phyloP scores from a whole-genome alignment of 1,140 invertebrate species.

The Euwallacea fornicatus region DNA sequence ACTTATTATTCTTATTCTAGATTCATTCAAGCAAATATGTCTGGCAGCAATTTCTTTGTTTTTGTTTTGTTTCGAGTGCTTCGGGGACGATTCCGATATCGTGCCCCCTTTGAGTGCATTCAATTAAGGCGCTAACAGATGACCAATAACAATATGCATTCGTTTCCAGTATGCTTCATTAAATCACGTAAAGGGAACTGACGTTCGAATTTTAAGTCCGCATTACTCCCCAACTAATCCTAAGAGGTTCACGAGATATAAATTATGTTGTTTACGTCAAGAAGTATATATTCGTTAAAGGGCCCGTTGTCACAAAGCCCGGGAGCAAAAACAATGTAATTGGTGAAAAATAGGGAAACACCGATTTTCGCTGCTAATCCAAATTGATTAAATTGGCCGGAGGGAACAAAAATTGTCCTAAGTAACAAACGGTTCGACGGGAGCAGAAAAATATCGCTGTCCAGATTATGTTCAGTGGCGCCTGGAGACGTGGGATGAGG shows the following conservation, averaged over 20 bases:
- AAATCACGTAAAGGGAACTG: not conserved
- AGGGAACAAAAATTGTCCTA: constrained; percentile 30
- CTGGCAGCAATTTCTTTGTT: constrained; percentile 18
- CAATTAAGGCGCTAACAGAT: too few relatives aligned
- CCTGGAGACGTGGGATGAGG: not conserved
- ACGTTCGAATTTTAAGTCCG: too few relatives aligned
- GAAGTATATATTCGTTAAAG: constrained; percentile 28
- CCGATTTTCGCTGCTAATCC: constrained; percentile 26
- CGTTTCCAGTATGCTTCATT: not conserved
- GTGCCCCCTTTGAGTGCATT: too few relatives aligned
- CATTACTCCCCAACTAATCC: not conserved
- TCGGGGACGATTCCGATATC: too few relatives aligned
- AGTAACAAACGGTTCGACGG: constrained; percentile 16
- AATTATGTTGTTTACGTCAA: constrained; percentile 26
- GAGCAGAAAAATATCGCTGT: constrained; percentile 1
- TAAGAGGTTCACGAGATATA: constrained; percentile 5
- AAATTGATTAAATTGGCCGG: constrained; percentile 35
- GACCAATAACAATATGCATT: not conserved
- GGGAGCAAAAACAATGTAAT: constrained; percentile 27
- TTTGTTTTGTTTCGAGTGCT: constrained; percentile 4
- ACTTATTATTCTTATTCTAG: constrained; percentile 26
- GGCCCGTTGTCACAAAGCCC: constrained; percentile 17
- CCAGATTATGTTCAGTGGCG: constrained; percentile 22
- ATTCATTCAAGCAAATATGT: constrained; percentile 2
- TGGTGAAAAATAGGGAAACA: constrained; percentile 29